Base-by-base conservation (phyloP, 2,888 invertebrate species). In the Sinelater perroti region DNA sequence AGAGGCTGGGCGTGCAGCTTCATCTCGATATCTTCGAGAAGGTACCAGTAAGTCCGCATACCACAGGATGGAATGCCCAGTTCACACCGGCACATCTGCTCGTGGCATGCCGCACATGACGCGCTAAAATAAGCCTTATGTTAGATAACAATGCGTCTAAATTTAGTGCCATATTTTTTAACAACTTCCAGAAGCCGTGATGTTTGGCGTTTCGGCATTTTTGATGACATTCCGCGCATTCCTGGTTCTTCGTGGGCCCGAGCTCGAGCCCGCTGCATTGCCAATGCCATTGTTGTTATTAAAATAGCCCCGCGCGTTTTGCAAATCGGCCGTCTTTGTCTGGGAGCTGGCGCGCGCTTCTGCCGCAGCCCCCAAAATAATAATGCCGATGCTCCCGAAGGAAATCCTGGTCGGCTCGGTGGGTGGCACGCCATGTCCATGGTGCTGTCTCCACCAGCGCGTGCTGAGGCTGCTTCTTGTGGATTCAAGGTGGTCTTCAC, bases 51-150 rank as follows among this genome's bases (percentile, higher is more conserved):
- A 62, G 67, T 70, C 70, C 67, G 67, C 70, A 72, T 71, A 65
- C 71, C 71, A 69, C 57, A 62, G 63, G 63, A 57, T 60, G 68
- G 68, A 70, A 70, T 71, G 67, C 72, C 66, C 65, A 65, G 66
- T 70, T 72, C 70, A 69, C 70, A 67, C 72, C 68, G 64, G 64
- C 67, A 67, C 69, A 70, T 67, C 67, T 68, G 67, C 62, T 61
- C 49, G 17, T 28, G 31, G 35, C 55, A 56, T 56, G 54, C 49
- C 56, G 47, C 51, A 51, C 46, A 46, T 54, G 42, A 36, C 52
- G 44, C 55, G 42, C 58, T 52, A 59, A 61, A 62, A 52, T 56
- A 57, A 54, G 53, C 54, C 57, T 61, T 61, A 56, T 53, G 57
- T 61, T 61, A 53, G 55, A 61, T 61, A 57, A 57, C 61, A 53